Evolutionary conservation across 1,140 invertebrate species (phyloP), one percentile per base, ranked within the genome.

Genomic region (Cyclina sinensis): DNA sequence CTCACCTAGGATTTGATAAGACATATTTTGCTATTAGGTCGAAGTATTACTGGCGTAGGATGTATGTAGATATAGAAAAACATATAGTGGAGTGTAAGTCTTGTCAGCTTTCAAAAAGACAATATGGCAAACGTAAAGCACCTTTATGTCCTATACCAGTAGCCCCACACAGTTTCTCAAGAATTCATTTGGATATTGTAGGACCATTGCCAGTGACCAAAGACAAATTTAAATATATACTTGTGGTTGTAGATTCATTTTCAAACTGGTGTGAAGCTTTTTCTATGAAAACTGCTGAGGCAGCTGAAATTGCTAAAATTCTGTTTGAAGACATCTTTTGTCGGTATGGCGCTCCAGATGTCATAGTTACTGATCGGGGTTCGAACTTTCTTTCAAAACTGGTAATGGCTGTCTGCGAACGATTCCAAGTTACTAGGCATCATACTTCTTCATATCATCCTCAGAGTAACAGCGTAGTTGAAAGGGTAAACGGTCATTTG

Each of bases 381-480:
- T 11, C 16, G n/a, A 85, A 90, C 12, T 92, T 92, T 57, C 74
- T 89, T 62, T 90, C 89, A 27, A 88, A 85, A 30, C 37, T 92
- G 37, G 79, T 90, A 11, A 24, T 27, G 12, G 74, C 85, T 35
- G 5, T 92, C 32, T 91, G 91, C 81, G 82, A 89, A 79, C 54
- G 86, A 14, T 92, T 90, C 32, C 43, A 91, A 76, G 88, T 92
- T 24, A 89, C 78, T n/a, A 57, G 90, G 30, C 88, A 90, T 21
- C 46, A 85, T 43, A 90, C 91, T n/a, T 86, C 83, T 16, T 32
- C 37, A 35, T 92, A 89, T 74, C 89, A 92, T 81, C 91, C 90
- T 27, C 79, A 90, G 62, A 79, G 78, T n/a, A 93, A 93, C 46
- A 21, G 78, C 48, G 57, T 82, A 46, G 89, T 81, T 86, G 89